A percentile compares a stretch with the other conserved stretches of the same genome.
Conservation (phyloP, 2,113 vertebrate genomes). For the Leptobrachium leishanense region DNA sequence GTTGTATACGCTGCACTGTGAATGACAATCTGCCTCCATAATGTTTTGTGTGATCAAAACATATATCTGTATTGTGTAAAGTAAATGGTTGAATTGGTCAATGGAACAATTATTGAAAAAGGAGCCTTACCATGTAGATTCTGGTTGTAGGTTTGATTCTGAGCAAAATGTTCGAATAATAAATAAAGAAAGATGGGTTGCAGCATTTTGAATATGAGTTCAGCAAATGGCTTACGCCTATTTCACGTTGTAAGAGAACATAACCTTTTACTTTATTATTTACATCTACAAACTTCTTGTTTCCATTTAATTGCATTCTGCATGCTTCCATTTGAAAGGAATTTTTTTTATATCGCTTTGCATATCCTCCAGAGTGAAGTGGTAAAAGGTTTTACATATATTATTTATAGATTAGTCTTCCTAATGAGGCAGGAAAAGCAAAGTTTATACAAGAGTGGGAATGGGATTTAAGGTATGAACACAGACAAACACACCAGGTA, state of each 20-base stretch:
- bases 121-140: no score
- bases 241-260: neutral
- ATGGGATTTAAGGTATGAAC: neutral
- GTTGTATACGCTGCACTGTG: no score
- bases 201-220: neutral
- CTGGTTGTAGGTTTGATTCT: neutral
- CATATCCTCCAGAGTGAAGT: neutral
- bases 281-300: neutral
- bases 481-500: neutral
- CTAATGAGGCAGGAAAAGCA: conserved; percentile 1
- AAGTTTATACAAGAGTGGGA: neutral
- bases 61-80: no score
- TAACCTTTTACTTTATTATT: neutral
- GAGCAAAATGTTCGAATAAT: neutral
- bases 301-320: neutral
- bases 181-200: neutral
- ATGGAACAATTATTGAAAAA: no score
- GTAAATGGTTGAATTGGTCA: no score
- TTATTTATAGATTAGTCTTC: neutral
- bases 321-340: neutral
- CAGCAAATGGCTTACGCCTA: neutral
- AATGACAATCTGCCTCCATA: no score
- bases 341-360: neutral
- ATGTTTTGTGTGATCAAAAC: no score
- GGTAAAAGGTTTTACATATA: neutral